phyloP scores from a whole-genome alignment of 2,888 invertebrate species.

The Hipparchia sbordonii region DNA sequence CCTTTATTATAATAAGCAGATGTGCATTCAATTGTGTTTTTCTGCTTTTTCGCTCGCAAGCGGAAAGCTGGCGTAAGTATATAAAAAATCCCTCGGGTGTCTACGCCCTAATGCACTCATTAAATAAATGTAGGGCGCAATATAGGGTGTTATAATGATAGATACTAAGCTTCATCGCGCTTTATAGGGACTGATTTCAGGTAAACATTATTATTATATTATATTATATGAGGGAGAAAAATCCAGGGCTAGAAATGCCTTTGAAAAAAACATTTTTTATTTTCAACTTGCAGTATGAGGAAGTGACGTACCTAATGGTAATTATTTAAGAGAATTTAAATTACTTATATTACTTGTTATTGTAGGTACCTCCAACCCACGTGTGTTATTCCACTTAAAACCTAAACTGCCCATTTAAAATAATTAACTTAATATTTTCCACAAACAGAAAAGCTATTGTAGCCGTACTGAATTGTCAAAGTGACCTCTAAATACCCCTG shows the following conservation, averaged over 20 bases:
- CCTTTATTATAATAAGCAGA: conserved; percentile 26
- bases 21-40: conserved; percentile 32
- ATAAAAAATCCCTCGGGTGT: conserved; percentile 16
- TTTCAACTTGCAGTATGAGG: no score
- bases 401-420: no score
- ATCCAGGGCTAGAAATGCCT: no score
- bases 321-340: no score
- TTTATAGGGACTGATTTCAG: conserved; percentile 9
- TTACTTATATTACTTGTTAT: no score
- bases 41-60: conserved; percentile 30
- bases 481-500: background rate
- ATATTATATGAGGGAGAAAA: background rate
- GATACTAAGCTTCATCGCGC: background rate
- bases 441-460: no score
- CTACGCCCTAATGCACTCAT: conserved; percentile 17
- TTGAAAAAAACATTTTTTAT: no score
- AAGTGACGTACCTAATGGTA: no score
- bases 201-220: background rate
- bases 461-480: no score
- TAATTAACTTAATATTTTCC: no score
- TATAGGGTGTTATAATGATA: conserved; percentile 12
- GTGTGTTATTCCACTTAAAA: no score
- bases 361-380: no score
- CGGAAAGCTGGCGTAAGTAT: conserved; percentile 21
- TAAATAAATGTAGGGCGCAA: conserved; percentile 13